Evolutionary conservation across 2,113 vertebrate genomes (phyloP).

Genomic region (Aegithalos caudatus): DNA sequence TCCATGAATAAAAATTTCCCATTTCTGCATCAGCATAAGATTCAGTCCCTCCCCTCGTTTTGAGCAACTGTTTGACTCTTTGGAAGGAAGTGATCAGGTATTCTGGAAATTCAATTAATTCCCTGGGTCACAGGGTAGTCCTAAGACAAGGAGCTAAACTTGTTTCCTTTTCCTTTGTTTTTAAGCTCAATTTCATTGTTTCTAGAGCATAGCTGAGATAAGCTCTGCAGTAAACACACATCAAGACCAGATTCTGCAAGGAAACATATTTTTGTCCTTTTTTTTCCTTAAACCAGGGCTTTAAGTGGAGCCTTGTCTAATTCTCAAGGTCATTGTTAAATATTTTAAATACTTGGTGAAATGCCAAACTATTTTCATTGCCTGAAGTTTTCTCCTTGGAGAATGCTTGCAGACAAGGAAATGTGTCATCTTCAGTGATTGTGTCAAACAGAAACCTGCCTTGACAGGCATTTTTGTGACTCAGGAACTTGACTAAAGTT

Average conservation of each 20-base stretch:
- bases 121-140: neutral
- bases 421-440: neutral
- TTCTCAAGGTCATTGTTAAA: conserved; percentile 51
- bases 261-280: neutral
- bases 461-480: neutral
- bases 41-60: neutral
- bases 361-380: conserved; percentile 44
- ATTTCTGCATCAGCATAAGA: neutral
- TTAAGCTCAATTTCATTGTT: neutral
- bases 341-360: conserved; percentile 57
- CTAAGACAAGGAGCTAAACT: neutral
- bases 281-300: neutral
- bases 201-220: neutral
- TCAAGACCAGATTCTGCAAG: neutral
- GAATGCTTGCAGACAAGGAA: conserved; percentile 24
- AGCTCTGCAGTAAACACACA: neutral
- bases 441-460: neutral
- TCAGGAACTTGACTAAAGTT: neutral
- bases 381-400: conserved; percentile 5
- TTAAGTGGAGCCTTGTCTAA: neutral
- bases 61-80: neutral
- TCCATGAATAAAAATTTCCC: neutral
- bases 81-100: neutral
- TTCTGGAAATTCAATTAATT: neutral
- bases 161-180: neutral